Base-by-base conservation (phyloP, 2,797 vertebrate species). In the Serranus cabrilla region DNA sequence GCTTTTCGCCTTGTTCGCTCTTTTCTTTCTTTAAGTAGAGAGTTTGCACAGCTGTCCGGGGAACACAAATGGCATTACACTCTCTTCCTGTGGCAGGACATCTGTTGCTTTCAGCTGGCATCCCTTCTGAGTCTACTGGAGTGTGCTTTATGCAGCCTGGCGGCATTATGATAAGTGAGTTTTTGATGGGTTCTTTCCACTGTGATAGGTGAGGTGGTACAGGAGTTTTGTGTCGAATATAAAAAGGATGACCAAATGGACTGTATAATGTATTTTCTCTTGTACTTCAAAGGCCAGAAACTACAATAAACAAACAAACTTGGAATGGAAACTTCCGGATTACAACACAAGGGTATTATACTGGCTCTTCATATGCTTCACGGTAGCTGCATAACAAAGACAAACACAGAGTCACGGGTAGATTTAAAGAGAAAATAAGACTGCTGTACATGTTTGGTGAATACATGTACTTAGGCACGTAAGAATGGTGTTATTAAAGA, bases 21-120 rank as follows among this genome's bases (percentile, higher is more conserved):
- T 57, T 60, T 76, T 70, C 65, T 68, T 47, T 65, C 77, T 80
- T 74, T 63, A 69, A 78, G 84, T 74, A 49, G 62, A 74, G 60
- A 80, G 72, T 81, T 89, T 83, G 78, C 82, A 84, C 91, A 90
- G 88, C 89, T 91, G 87, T 74, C 81, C 27, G 0, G 59, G 78
- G 55, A 82, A 60, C 79, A 77, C 86, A 84, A 86, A 86, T 82
- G 82, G 74, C 81, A 73, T 85, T 71, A 76, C 65, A 42, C 72
- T 71, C 65, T 70, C 81, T 86, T 82, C 80, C 76, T 61, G 88
- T 87, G 78, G 83, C 79, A 84, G 72, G 83, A 81, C 90, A 91
- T 91, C 89, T 91, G 90, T 90, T 88, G 81, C 85, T 83, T 87
- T 86, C 80, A 86, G 87, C 67, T 85, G 78, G 79, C 72, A 82